Evolutionary conservation across 1,140 invertebrate species (phyloP).

Genomic region (Episyrphus balteatus): DNA sequence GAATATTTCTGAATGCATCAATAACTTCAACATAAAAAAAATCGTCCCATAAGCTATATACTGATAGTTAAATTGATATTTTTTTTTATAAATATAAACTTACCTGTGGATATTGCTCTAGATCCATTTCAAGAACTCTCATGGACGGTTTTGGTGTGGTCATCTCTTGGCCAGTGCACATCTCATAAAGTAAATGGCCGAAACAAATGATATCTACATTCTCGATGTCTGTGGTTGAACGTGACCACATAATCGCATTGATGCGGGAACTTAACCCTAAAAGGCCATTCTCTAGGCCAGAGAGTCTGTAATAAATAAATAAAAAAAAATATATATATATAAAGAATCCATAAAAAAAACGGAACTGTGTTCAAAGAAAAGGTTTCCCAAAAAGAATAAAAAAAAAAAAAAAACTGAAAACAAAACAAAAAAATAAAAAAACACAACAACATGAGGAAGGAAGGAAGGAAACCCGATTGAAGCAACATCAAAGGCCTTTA

Average conservation of each 20-base stretch:
- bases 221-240: slow-evolving; percentile 46
- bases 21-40: too few species aligned
- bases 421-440: too few species aligned
- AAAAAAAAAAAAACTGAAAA: too few species aligned
- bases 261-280: slow-evolving; percentile 63
- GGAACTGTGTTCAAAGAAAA: too few species aligned
- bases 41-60: too few species aligned
- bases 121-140: slow-evolving; percentile 56
- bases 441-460: too few species aligned
- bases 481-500: too few species aligned
- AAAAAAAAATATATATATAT: slow-evolving; percentile 6
- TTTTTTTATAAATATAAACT: too few species aligned
- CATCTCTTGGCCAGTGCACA: slow-evolving; percentile 76
- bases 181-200: slow-evolving; percentile 77
- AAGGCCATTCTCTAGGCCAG: slow-evolving; percentile 72
- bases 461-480: too few species aligned
- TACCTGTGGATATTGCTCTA: slow-evolving; percentile 65
- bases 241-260: slow-evolving; percentile 40
- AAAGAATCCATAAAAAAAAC: slow-evolving; percentile 13
- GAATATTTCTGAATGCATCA: too few species aligned
- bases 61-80: too few species aligned
- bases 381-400: background rate
- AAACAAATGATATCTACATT: slow-evolving; percentile 64
- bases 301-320: slow-evolving; percentile 47
- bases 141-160: slow-evolving; percentile 58